These are phyloP conservation scores for Isotomurus palustris DNA, from an alignment of 2,888 invertebrate species.

Conservation along the genomic window DNA sequence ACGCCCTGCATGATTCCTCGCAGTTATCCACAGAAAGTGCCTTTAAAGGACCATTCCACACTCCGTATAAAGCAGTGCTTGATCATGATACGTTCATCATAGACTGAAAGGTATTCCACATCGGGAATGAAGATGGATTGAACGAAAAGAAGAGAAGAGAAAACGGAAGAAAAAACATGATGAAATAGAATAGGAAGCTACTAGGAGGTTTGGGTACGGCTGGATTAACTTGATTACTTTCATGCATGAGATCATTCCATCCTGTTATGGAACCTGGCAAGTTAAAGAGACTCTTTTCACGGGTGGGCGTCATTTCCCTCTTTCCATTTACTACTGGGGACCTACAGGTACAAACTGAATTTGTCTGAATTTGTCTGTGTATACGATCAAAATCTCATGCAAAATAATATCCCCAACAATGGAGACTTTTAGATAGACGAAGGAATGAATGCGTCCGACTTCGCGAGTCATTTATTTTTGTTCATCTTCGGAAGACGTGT, in stretches of 20 bases:
- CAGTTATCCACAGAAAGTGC: too few relatives aligned
- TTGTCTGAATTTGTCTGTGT: background rate
- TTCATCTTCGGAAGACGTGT: slow-evolving; percentile 9
- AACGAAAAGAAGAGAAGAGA: slow-evolving; percentile 1
- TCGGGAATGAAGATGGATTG: slow-evolving; percentile 2
- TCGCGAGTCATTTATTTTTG: slow-evolving; percentile 36
- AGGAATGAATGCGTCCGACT: slow-evolving; percentile 21
- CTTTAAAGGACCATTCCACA: background rate
- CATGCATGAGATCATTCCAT: slow-evolving; percentile 13
- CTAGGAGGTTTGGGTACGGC: slow-evolving; percentile 6
- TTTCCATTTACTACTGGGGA: background rate
- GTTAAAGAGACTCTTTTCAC: background rate
- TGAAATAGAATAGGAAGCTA: background rate
- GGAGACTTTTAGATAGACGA: slow-evolving; percentile 4
- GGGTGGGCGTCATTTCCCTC: slow-evolving; percentile 8
- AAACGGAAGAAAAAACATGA: background rate
- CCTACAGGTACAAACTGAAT: background rate
- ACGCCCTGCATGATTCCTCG: slow-evolving; percentile 12
- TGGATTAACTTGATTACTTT: slow-evolving; percentile 15
- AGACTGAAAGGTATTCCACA: background rate
- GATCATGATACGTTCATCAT: background rate
- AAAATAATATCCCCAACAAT: slow-evolving; percentile 5
- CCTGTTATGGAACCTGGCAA: slow-evolving; percentile 10
- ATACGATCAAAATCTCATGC: background rate
- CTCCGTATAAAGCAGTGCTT: background rate